Conservation (phyloP, 2,113 vertebrate genomes). For the Nothoprocta perdicaria region DNA sequence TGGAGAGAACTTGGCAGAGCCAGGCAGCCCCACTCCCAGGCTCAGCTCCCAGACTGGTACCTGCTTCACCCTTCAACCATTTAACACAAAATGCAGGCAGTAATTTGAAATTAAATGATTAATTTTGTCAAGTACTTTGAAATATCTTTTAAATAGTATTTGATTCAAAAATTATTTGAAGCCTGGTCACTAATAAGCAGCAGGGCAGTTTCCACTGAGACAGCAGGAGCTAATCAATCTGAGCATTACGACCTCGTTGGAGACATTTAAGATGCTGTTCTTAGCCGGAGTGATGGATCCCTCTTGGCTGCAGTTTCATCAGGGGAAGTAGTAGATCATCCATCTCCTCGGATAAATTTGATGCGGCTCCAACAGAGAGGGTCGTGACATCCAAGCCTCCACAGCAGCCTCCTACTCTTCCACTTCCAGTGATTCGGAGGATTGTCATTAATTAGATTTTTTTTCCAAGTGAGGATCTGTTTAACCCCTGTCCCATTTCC, state of each 20-base stretch:
- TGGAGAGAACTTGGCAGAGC: background rate
- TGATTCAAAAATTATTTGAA: constrained; percentile 58
- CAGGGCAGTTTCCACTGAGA: constrained; percentile 61
- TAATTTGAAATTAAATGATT: constrained; percentile 54
- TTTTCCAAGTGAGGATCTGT: background rate
- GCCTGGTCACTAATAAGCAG: constrained; percentile 52
- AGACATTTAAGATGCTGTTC: constrained; percentile 58
- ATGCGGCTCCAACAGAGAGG: background rate
- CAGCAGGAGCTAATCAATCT: constrained; percentile 60
- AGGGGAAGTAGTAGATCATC: background rate
- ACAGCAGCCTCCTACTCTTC: background rate
- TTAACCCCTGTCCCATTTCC: background rate
- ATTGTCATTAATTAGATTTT: background rate
- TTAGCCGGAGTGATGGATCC: constrained; percentile 2
- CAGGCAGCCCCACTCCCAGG: background rate
- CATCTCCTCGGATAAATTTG: background rate
- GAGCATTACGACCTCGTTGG: constrained; percentile 49
- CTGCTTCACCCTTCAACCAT: background rate
- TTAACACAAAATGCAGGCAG: constrained; percentile 23
- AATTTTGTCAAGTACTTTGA: constrained; percentile 45
- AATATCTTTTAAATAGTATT: constrained; percentile 49
- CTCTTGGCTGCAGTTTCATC: constrained; percentile 15
- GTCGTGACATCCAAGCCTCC: background rate
- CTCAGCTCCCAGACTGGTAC: background rate
- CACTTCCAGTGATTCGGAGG: background rate